A percentile compares a stretch with the other conserved stretches of the same genome.
These are phyloP conservation scores for Cephus nigrinus DNA, from an alignment of 2,888 invertebrate species.

Conservation along the genomic window DNA sequence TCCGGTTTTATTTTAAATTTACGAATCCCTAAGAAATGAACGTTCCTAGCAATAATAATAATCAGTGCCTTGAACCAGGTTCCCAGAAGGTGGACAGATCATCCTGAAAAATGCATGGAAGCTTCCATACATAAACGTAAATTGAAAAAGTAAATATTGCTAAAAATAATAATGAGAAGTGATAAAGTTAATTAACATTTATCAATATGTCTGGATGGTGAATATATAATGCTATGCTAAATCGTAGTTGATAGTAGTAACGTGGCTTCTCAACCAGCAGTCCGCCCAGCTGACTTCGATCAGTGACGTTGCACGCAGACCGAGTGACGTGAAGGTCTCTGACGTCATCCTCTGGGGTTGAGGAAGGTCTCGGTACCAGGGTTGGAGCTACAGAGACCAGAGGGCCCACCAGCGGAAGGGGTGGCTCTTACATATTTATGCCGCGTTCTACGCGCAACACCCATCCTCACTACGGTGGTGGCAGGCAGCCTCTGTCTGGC, in stretches of 20 bases:
- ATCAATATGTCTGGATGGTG: not conserved
- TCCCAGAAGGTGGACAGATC: not conserved
- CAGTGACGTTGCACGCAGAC: conserved; percentile 58
- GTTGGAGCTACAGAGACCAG: conserved; percentile 20
- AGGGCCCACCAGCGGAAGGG: conserved; percentile 31
- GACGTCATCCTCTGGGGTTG: conserved; percentile 51
- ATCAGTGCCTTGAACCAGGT: not conserved
- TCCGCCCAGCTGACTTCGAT: conserved; percentile 63
- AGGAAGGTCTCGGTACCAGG: conserved; percentile 41
- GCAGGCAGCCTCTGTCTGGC: conserved; percentile 14
- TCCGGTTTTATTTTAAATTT: not conserved
- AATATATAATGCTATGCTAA: not conserved
- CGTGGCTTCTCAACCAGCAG: conserved; percentile 2
- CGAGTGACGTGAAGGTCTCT: conserved; percentile 54
- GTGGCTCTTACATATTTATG: conserved; percentile 66
- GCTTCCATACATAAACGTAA: not conserved
- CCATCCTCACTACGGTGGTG: conserved; percentile 14
- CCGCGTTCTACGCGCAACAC: conserved; percentile 45
- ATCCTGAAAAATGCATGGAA: not conserved
- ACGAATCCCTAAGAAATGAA: not conserved
- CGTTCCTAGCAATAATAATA: not conserved
- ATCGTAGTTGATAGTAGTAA: not conserved
- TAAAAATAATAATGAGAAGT: not conserved
- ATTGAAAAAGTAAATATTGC: not conserved
- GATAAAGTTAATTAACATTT: not conserved